Conservation (phyloP, 2,797 vertebrate species). For the Danio jaintianensis region DNA sequence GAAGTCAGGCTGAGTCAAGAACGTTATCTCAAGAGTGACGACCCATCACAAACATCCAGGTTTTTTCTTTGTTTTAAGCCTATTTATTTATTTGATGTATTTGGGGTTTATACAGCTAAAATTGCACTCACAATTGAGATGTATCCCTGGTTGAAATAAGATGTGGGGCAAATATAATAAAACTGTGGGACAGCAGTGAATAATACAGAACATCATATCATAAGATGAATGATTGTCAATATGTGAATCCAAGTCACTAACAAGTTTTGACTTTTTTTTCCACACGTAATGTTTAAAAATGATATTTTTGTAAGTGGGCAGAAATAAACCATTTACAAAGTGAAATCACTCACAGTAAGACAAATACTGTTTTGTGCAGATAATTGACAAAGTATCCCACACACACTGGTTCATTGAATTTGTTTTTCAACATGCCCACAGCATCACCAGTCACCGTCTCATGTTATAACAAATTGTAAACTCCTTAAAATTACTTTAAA, state of each 20-base stretch:
- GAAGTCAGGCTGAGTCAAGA: conserved; percentile 86
- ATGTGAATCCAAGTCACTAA: background rate
- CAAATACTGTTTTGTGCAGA: background rate
- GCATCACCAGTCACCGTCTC: background rate
- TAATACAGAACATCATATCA: background rate
- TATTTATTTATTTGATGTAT: background rate
- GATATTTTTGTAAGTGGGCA: background rate
- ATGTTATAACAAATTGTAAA: background rate
- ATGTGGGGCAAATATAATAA: background rate
- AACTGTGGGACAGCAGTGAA: background rate
- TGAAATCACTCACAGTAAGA: background rate
- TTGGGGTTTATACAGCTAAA: background rate
- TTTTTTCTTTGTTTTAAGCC: conserved; percentile 59
- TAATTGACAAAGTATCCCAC: no score
- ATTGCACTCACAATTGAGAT: background rate
- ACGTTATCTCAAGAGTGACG: conserved; percentile 79
- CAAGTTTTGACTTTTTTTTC: background rate
- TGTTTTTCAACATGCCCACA: background rate
- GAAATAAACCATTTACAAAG: background rate
- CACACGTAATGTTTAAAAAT: background rate
- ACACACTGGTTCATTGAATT: background rate
- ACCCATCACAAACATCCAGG: conserved; percentile 73
- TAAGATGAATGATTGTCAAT: conserved; percentile 9
- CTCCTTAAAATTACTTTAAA: background rate
- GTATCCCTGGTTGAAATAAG: background rate